Evolutionary conservation across 2,113 vertebrate species (phyloP), one percentile per base, ranked within the genome.

Genomic region (Pimephales promelas): DNA sequence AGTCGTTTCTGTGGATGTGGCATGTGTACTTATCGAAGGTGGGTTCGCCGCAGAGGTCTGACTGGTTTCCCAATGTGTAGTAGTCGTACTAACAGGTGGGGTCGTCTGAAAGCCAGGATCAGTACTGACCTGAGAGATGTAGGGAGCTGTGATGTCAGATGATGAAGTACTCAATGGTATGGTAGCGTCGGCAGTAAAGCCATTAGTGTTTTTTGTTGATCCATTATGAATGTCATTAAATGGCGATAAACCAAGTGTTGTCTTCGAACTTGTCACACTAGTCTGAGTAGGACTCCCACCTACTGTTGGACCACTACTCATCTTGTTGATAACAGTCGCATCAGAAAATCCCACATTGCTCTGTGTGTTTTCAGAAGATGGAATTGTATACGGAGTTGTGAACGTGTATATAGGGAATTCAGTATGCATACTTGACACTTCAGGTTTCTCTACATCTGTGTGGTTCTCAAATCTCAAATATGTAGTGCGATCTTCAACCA

Each of bases 201-300:
- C 59, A 36, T 36, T 59, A 10, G 18, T 43, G 40, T 22, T 26
- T 34, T 75, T 31, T 28, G 34, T n/a, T 43, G 78, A 59, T 34
- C 2, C 31, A 52, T 59, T 59, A 22, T 68, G 56, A 75, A 20
- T 6, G 47, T 34, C 64, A 28, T 11, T 72, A 71, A 56, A 59
- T n/a, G 16, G 8, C n/a, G 83, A 71, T 45, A 59, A 43, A 43
- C 68, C 70, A 28, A 62, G 14, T 14, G 70, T 61, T 4, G 43
- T 64, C 57, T 31, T 81, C 20, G 13, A 26, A 74, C 16, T 61
- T 20, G 56, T 36, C 11, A 31, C 9, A 16, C 66, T 40, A 45
- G 74, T 84, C 36, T 7, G 62, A 78, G 74, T 78, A 20, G 82
- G 64, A 31, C 47, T 77, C 5, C 6, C n/a, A 72, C 28, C 28